Evolutionary conservation across 2,888 invertebrate species (phyloP), one percentile per base, ranked within the genome.

Genomic region (Acrocera orbiculus): DNA sequence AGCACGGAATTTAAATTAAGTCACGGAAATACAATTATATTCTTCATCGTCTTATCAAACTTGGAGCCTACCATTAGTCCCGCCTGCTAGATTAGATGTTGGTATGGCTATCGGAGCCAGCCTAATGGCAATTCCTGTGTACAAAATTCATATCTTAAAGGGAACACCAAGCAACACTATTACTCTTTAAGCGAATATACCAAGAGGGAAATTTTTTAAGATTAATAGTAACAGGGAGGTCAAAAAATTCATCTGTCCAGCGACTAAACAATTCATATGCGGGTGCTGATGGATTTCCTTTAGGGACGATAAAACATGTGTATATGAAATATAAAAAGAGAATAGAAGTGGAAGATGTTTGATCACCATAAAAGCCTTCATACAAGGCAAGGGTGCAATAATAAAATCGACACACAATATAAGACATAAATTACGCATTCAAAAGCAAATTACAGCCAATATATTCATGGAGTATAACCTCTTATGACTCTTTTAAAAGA

Each of bases 381-480:
- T 10, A 3, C 22, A 25, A 25, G 23, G 11, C 32, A 32, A 32
- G 16, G 22, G 32, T 9, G 32, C 25, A 32, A 32, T 8, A 22
- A 22, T 22, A 22, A 22, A 22, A 10, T 22, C 9, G 22, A 22
- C 10, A 10, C 17, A 32, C 25, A 32, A 32, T 25, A 17, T 25
- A 25, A 24, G 26, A 32, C 32, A 25, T 32, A 32, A 32, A 32
- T 32, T 32, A 32, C 25, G 32, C 32, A 25, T 24, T 32, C 32
- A 25, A 25, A 16, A 23, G 25, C 20, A 16, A 32, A 32, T 32
- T 32, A 25, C 32, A 13, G 17, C 32, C 17, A 24, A 24, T 19
- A 20, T 20, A 20, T 30, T 11, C 30, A 17, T 20, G 13, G 11
- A 17, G 16, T n/a, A 32, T 13, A 25, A 13, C 7, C 20, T n/a